A percentile compares a stretch with the other conserved stretches of the same genome.
phyloP scores from a whole-genome alignment of 2,888 invertebrate species.

The Brachyopa scutellaris region DNA sequence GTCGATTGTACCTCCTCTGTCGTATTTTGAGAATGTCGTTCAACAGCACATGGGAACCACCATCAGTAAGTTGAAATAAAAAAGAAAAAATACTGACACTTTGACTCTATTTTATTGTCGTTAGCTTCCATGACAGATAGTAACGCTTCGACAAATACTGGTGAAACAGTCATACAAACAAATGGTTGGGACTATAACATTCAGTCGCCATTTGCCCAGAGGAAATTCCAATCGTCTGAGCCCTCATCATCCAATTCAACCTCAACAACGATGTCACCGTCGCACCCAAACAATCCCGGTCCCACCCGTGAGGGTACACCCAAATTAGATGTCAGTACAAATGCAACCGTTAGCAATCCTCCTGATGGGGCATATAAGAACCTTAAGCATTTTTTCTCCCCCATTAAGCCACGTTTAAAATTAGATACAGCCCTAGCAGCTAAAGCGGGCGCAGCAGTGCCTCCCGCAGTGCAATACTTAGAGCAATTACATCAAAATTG shows the following conservation, averaged over 20 bases:
- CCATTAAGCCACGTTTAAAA: conserved; percentile 80
- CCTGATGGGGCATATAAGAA: conserved; percentile 74
- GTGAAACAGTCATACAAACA: conserved; percentile 78
- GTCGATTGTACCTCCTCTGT: conserved; percentile 79
- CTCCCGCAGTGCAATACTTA: conserved; percentile 17
- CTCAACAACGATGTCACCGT: conserved; percentile 38
- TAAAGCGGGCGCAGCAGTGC: conserved; percentile 13
- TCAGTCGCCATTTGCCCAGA: conserved; percentile 78
- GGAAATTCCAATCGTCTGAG: conserved; percentile 74
- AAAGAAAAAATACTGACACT: not conserved
- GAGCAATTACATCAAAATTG: conserved; percentile 70
- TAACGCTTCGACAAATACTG: conserved; percentile 77
- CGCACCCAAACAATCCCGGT: conserved; percentile 32
- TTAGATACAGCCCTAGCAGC: conserved; percentile 78
- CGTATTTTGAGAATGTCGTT: conserved; percentile 81
- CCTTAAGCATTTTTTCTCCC: conserved; percentile 82
- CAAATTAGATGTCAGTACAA: conserved; percentile 26
- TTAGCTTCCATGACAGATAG: conserved; percentile 73
- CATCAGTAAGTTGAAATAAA: conserved; percentile 75
- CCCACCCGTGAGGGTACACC: conserved; percentile 32
- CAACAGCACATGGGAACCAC: conserved; percentile 78
- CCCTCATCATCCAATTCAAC: conserved; percentile 46
- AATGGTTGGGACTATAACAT: conserved; percentile 81
- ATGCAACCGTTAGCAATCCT: conserved; percentile 16
- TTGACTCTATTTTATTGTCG: too few relatives aligned